A percentile compares a stretch with the other conserved stretches of the same genome.
These are phyloP conservation scores for Mesorhabditis belari DNA, from an alignment of 2,888 invertebrate genomes.

Conservation along the genomic window DNA sequence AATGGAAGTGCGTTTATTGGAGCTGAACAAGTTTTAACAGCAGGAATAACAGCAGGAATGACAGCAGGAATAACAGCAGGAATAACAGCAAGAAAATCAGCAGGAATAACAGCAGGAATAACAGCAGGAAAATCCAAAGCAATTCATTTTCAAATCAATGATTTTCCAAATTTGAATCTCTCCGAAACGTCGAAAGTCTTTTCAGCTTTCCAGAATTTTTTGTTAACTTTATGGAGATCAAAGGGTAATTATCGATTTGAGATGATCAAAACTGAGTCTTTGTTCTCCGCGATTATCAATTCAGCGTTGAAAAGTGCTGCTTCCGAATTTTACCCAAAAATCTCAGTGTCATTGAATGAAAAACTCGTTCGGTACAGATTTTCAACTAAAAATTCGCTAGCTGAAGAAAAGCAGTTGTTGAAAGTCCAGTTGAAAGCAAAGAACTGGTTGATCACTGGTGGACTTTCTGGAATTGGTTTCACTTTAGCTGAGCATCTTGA, in stretches of 20 bases:
- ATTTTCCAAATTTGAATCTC: too few relatives aligned
- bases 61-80: too few relatives aligned
- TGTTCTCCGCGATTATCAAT: slow-evolving; percentile 13
- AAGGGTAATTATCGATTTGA: slow-evolving; percentile 7
- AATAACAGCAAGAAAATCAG: too few relatives aligned
- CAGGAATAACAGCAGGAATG: too few relatives aligned
- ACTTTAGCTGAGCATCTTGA: slow-evolving; percentile 30
- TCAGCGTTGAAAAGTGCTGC: slow-evolving; percentile 28
- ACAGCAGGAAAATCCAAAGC: too few relatives aligned
- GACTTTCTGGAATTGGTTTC: slow-evolving; percentile 44
- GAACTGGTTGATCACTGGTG: slow-evolving; percentile 43
- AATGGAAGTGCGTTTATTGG: too few relatives aligned
- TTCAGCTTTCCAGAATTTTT: slow-evolving; percentile 8
- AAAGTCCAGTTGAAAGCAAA: slow-evolving; percentile 1
- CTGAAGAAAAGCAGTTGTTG: neutral
- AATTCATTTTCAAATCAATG: too few relatives aligned
- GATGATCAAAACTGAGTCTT: slow-evolving; percentile 5
- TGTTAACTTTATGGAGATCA: slow-evolving; percentile 4
- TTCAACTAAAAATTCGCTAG: too few relatives aligned
- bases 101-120: too few relatives aligned
- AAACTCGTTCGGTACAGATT: slow-evolving; percentile 16
- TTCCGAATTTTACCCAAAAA: slow-evolving; percentile 22
- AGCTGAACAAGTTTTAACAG: too few relatives aligned
- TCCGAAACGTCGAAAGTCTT: neutral
- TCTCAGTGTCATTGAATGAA: slow-evolving; percentile 23